Base-by-base conservation (phyloP, 2,797 vertebrate species). In the Apogon talboti region DNA sequence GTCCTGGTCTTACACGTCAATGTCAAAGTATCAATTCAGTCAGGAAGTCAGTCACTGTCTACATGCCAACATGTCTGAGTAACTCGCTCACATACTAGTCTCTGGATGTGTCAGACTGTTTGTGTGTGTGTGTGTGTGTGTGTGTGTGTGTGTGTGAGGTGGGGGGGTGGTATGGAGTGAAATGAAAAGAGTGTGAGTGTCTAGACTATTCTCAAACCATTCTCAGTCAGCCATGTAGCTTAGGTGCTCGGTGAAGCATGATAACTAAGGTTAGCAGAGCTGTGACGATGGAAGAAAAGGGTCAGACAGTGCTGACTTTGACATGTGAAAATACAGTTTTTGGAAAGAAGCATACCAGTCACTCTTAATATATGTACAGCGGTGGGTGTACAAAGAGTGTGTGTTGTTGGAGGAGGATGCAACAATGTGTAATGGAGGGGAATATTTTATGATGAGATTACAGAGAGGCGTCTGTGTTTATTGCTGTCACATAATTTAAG, bases 201-300 rank as follows among this genome's bases (percentile, higher is more conserved):
- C 82, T 78, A 61, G 72, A 80, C 71, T 72, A 11, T 57, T 75
- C 55, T 59, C 40, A 38, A 48, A 61, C 59, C 24, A 28, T 76
- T 86, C 66, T 63, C 72, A 65, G 73, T 74, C 76, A 79, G 75
- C 78, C 78, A 41, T 66, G 79, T 70, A 76, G 82, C 76, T 88
- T 86, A 85, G 82, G 77, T 82, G 84, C 86, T 81, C 63, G 40
- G 78, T 80, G 81, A 77, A 82, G 83, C 82, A 74, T 81, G 81
- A 75, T 86, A 86, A 84, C 79, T 70, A 78, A 85, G 81, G 80
- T 87, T 86, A 89, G 75, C 84, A 75, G 79, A 79, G 80, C 55
- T 30, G 65, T 46, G 55, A 70, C 38, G 40, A 76, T 61, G 68
- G 66, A 60, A 78, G 73, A 73, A 46, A 38, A 64, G 78, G 76